Evolutionary conservation across 2,113 vertebrate genomes (phyloP).

Genomic region (Cinclus mexicanus): DNA sequence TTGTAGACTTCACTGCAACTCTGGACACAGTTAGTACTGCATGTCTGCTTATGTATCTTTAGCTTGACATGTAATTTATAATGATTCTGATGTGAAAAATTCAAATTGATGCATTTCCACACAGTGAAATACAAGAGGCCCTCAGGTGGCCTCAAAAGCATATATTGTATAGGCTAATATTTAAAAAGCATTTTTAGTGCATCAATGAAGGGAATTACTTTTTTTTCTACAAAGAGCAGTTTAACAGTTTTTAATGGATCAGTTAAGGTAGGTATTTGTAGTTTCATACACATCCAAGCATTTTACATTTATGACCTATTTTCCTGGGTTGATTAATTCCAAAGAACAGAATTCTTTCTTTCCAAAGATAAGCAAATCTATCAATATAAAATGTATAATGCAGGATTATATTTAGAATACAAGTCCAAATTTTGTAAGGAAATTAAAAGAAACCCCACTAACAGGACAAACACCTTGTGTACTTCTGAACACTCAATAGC

Average conservation of each 20-base stretch:
- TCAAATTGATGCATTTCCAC: not conserved
- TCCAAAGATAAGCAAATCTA: not conserved
- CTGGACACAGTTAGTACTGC: not conserved
- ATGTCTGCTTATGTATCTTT: not conserved
- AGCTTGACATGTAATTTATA: not conserved
- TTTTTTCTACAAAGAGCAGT: not conserved
- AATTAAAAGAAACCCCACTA: not conserved
- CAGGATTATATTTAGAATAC: not conserved
- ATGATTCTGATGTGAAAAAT: not conserved
- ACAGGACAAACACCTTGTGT: not conserved
- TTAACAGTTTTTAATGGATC: not conserved
- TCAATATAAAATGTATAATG: not conserved
- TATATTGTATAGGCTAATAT: not conserved
- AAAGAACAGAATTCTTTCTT: not conserved
- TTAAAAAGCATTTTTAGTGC: not conserved
- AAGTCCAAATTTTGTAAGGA: not conserved
- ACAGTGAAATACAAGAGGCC: not conserved
- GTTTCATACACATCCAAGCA: not conserved
- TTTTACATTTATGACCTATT: not conserved
- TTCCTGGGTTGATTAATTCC: not conserved
- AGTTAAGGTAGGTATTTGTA: not conserved
- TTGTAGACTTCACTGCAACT: not conserved
- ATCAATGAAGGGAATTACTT: not conserved
- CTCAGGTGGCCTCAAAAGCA: not conserved
- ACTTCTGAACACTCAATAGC: not conserved